Evolutionary conservation across 2,888 invertebrate genomes (phyloP).

Genomic region (Ectemnius lituratus): DNA sequence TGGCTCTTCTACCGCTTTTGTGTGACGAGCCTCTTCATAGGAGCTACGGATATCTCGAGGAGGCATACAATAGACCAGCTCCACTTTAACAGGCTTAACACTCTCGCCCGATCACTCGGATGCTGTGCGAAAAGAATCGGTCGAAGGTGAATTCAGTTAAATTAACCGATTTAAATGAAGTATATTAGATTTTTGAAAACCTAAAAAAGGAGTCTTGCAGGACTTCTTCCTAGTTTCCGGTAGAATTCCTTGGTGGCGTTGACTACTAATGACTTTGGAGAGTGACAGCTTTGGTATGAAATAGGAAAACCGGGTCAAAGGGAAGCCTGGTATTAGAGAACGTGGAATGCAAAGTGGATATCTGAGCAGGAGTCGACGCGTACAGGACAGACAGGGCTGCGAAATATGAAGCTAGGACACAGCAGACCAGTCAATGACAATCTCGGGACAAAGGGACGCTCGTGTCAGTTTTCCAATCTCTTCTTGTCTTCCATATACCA

Average conservation of each 20-base stretch:
- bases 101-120: slow-evolving; percentile 15
- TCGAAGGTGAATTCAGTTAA: slow-evolving; percentile 7
- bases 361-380: slow-evolving; percentile 13
- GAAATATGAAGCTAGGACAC: slow-evolving; percentile 41
- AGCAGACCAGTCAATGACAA: slow-evolving; percentile 24
- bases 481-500: neutral
- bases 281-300: no score
- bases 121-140: slow-evolving; percentile 26
- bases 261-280: no score
- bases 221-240: no score
- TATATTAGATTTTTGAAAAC: no score
- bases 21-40: no score
- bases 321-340: neutral
- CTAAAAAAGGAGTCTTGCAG: no score
- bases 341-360: slow-evolving; percentile 20
- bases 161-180: no score
- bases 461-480: slow-evolving; percentile 28
- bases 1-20: no score
- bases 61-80: slow-evolving; percentile 10
- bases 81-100: slow-evolving; percentile 19
- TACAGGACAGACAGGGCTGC: slow-evolving; percentile 31
- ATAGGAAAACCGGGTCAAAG: no score
- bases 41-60: neutral
- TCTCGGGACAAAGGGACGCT: slow-evolving; percentile 7
- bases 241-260: no score